A percentile compares a stretch with the other conserved stretches of the same genome.
phyloP scores from a whole-genome alignment of 2,113 vertebrate genomes.

The Hemiscyllium ocellatum region DNA sequence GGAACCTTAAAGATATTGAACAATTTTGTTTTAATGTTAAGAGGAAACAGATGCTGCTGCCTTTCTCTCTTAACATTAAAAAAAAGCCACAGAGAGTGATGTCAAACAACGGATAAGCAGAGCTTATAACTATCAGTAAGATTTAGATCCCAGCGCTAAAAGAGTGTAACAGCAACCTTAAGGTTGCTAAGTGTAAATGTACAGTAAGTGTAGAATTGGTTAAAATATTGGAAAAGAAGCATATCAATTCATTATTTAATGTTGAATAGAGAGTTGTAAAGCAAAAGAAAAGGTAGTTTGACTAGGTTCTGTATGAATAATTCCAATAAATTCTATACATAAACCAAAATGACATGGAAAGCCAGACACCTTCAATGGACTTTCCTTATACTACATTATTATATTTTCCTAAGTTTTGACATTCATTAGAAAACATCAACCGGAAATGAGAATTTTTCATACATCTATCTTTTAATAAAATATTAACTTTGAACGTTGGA shows the following conservation, averaged over 20 bases:
- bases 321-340: background rate
- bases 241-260: background rate
- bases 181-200: background rate
- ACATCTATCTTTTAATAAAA: background rate
- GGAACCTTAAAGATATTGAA: constrained; percentile 10
- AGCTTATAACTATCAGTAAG: background rate
- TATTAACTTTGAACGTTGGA: background rate
- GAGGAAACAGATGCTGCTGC: constrained; percentile 4
- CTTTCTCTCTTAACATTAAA: constrained; percentile 19
- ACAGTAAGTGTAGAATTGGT: background rate
- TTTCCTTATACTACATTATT: background rate
- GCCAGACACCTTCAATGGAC: background rate
- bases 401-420: background rate
- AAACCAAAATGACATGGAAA: background rate
- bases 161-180: background rate
- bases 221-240: background rate
- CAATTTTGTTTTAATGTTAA: constrained; percentile 34
- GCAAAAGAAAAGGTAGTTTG: background rate
- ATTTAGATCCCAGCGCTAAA: background rate
- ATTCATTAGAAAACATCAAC: background rate
- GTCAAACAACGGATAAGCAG: background rate
- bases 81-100: background rate
- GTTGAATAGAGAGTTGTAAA: background rate
- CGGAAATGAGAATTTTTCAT: background rate
- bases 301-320: background rate